phyloP scores from a whole-genome alignment of 2,888 invertebrate species.

The Colostygia pectinataria region DNA sequence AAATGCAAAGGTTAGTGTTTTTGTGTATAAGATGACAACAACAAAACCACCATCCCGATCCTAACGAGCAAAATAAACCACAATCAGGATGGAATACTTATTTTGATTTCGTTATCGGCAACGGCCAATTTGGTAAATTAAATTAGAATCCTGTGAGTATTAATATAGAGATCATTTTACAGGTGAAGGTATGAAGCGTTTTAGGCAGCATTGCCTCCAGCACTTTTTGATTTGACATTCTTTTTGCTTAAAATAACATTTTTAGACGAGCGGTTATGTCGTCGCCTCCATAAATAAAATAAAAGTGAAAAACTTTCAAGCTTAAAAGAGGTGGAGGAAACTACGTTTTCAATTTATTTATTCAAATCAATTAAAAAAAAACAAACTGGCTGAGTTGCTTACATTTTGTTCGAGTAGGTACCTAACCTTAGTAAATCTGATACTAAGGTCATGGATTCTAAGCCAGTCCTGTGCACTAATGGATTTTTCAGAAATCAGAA shows the following conservation, averaged over 20 bases:
- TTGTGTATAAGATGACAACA: background rate
- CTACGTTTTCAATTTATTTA: constrained; percentile 7
- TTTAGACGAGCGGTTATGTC: background rate
- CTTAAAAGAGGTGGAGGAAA: background rate
- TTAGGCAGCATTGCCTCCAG: background rate
- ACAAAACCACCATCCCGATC: background rate
- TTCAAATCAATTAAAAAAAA: background rate
- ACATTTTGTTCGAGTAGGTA: too few species aligned
- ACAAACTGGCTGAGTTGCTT: too few species aligned
- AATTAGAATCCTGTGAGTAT: background rate
- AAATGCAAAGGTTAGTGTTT: too few species aligned
- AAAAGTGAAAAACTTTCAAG: background rate
- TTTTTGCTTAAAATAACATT: constrained; percentile 9
- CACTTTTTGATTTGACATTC: constrained; percentile 9
- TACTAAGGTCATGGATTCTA: too few species aligned
- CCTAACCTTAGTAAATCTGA: too few species aligned
- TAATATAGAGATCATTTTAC: background rate
- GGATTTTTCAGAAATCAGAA: too few species aligned
- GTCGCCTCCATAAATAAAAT: constrained; percentile 7
- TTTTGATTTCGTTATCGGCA: constrained; percentile 6
- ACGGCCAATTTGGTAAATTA: background rate
- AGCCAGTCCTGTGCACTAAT: too few species aligned
- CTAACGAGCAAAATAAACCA: constrained; percentile 7
- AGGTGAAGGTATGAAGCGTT: background rate
- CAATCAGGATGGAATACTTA: constrained; percentile 6